These are phyloP conservation scores for Bombylius discolor DNA, from an alignment of 2,888 invertebrate genomes.

Conservation along the genomic window DNA sequence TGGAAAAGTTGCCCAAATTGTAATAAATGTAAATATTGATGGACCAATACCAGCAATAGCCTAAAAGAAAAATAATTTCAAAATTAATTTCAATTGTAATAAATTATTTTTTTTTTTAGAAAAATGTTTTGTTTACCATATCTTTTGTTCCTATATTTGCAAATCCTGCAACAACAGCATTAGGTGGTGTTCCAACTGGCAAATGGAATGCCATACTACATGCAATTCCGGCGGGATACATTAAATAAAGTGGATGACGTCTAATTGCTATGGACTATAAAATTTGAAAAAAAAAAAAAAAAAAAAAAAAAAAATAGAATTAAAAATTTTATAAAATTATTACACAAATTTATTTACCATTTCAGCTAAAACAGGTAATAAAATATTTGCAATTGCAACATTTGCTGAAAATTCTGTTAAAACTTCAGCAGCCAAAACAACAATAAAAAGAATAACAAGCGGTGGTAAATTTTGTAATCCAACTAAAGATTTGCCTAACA, in stretches of 20 bases:
- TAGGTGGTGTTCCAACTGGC: constrained; percentile 90
- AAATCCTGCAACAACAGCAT: constrained; percentile 81
- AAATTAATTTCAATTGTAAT: background rate
- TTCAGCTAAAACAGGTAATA: constrained; percentile 70
- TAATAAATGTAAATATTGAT: constrained; percentile 57
- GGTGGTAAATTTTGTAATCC: constrained; percentile 51
- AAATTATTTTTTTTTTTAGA: background rate
- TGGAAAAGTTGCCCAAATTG: constrained; percentile 59
- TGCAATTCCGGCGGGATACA: constrained; percentile 77
- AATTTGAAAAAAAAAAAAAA: constrained; percentile 7
- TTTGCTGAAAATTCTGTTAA: constrained; percentile 85
- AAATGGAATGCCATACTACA: constrained; percentile 89
- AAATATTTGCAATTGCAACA: constrained; percentile 79
- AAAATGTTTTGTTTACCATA: constrained; percentile 42
- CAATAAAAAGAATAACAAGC: constrained; percentile 55
- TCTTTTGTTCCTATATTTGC: constrained; percentile 66
- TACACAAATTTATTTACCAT: constrained; percentile 40
- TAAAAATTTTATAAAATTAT: background rate
- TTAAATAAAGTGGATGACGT: constrained; percentile 77
- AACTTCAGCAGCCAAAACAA: constrained; percentile 61
- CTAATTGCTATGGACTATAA: constrained; percentile 53
- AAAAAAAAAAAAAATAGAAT: background rate
- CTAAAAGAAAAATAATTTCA: constrained; percentile 33
- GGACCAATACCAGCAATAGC: constrained; percentile 66
- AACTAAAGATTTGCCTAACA: constrained; percentile 58